phyloP scores from a whole-genome alignment of 2,888 invertebrate genomes.

The Stenodema calcarata region DNA sequence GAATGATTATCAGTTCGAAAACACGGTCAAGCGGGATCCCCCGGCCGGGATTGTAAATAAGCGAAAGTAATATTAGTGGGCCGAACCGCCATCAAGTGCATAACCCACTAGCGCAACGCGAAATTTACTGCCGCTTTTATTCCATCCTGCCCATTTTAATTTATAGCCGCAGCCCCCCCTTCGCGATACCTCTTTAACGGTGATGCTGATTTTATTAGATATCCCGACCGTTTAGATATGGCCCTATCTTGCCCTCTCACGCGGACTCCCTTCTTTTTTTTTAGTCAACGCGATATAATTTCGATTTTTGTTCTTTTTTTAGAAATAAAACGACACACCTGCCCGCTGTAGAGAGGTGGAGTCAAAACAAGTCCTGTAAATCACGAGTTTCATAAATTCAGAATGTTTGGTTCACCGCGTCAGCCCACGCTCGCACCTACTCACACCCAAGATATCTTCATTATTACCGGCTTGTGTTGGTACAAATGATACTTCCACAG shows the following conservation, averaged over 20 bases:
- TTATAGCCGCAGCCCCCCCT: background rate
- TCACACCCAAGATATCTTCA: background rate
- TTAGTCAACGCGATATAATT: background rate
- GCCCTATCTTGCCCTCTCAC: background rate
- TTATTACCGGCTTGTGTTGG: too few relatives aligned
- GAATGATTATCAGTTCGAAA: background rate
- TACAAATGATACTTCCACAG: too few relatives aligned
- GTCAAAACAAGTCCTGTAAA: background rate
- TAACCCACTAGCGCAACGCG: background rate
- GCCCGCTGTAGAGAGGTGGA: background rate
- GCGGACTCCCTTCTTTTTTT: background rate
- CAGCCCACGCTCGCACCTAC: background rate
- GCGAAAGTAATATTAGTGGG: conserved; percentile 33
- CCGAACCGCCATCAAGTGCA: background rate
- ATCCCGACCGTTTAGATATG: background rate
- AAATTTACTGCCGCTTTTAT: conserved; percentile 12
- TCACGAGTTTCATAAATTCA: background rate
- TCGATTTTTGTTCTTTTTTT: background rate
- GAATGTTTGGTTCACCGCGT: background rate
- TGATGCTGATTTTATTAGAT: background rate
- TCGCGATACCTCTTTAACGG: background rate
- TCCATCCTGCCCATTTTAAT: background rate
- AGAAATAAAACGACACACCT: background rate
- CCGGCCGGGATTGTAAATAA: conserved; percentile 4
- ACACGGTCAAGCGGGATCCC: background rate